Percentiles rank a stretch among this genome's conserved stretches.
These are phyloP conservation scores for Aphaenogaster floridana DNA, from an alignment of 1,140 invertebrate genomes.

Conservation along the genomic window DNA sequence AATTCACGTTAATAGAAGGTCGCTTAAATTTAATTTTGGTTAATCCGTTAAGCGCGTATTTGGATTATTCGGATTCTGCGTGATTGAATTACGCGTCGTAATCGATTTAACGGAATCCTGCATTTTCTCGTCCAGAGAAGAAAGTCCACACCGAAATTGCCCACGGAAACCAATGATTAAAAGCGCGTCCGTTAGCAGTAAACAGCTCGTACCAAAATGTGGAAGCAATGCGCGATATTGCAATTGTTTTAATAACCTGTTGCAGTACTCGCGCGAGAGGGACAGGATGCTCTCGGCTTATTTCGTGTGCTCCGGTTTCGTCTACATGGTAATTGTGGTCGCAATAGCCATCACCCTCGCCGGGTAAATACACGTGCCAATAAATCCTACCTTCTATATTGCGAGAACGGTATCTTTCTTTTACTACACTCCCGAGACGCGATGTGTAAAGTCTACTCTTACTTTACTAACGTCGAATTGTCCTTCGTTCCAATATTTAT, in stretches of 20 bases:
- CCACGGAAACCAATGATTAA: neutral
- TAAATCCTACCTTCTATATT: slow-evolving; percentile 15
- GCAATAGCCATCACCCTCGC: slow-evolving; percentile 91
- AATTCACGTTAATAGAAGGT: slow-evolving; percentile 25
- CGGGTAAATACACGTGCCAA: slow-evolving; percentile 83
- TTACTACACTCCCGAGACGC: neutral
- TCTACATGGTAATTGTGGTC: slow-evolving; percentile 89
- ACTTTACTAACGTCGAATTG: neutral
- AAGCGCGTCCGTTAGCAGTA: neutral
- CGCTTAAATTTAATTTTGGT: slow-evolving; percentile 52
- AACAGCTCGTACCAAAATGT: neutral
- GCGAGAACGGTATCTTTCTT: slow-evolving; percentile 7
- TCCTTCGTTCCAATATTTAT: slow-evolving; percentile 5
- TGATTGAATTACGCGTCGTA: slow-evolving; percentile 7
- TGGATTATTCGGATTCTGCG: slow-evolving; percentile 13
- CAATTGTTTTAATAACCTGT: slow-evolving; percentile 71
- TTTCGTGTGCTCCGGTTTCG: slow-evolving; percentile 93
- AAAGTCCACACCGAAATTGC: neutral
- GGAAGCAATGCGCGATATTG: neutral
- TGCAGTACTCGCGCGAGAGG: slow-evolving; percentile 92
- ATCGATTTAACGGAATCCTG: neutral
- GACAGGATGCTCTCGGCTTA: slow-evolving; percentile 95
- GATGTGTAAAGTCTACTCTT: neutral
- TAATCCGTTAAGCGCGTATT: slow-evolving; percentile 30
- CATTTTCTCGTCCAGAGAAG: neutral